Evolutionary conservation across 2,113 vertebrate species (phyloP).

Genomic region (Colistium nudipinnis): DNA sequence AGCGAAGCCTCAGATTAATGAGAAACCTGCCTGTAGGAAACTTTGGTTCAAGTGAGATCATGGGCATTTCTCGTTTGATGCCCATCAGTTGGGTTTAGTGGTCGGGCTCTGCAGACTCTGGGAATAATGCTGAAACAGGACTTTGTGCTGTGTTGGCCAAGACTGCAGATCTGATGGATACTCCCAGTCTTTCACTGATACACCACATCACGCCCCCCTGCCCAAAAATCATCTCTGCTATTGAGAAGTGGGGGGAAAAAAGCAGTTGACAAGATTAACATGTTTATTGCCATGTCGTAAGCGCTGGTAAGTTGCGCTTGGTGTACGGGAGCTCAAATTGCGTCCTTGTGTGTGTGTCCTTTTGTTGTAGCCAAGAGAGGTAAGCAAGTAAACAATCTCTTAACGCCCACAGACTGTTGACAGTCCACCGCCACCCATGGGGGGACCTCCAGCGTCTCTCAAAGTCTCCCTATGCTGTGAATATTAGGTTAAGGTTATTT

Average conservation of each 20-base stretch:
- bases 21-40: conserved; percentile 76
- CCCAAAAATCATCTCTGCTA: conserved; percentile 9
- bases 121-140: conserved; percentile 54
- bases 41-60: conserved; percentile 80
- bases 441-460: conserved; percentile 81
- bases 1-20: conserved; percentile 66
- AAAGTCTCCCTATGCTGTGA: conserved; percentile 70
- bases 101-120: conserved; percentile 45
- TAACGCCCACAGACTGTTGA: conserved; percentile 49
- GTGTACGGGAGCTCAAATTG: conserved; percentile 37
- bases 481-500: conserved; percentile 84
- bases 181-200: conserved; percentile 25
- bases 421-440: conserved; percentile 78
- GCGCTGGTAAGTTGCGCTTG: not conserved
- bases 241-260: conserved; percentile 20
- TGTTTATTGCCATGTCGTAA: conserved; percentile 14
- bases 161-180: conserved; percentile 29
- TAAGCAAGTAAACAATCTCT: conserved; percentile 73
- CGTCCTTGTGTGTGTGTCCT: conserved; percentile 23
- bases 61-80: conserved; percentile 76
- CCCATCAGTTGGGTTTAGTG: conserved; percentile 74
- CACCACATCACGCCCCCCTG: conserved; percentile 24
- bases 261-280: not conserved
- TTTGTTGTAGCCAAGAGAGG: conserved; percentile 59
- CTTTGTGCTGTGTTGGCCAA: conserved; percentile 32